Base-by-base conservation (phyloP, 2,888 invertebrate genomes). In the Ametastegia equiseti region DNA sequence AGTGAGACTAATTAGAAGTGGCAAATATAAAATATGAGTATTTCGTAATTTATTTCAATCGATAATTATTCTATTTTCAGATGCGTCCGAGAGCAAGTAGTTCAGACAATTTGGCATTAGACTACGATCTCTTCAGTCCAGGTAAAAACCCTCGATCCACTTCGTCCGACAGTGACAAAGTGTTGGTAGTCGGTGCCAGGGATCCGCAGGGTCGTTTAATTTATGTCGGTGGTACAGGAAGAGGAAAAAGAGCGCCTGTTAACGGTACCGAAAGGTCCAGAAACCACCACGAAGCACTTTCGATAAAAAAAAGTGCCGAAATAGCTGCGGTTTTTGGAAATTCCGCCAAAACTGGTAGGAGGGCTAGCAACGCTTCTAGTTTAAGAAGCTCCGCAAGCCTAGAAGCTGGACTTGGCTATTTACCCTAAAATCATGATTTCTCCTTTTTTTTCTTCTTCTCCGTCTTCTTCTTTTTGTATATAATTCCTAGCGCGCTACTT, bases 261-360 rank as follows among this genome's bases (percentile, higher is more conserved):
- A 81, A 81, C 83, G 19, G 87, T 85, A 69, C 86, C 84, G 30
- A 67, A 69, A 86, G 87, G 63, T 85, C 87, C 54, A 86, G 85
- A 77, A 87, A 87, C 5, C 90, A 91, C 83, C 89, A 91, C 77
- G 96, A 96, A 86, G 96, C 97, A 0, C 92, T 97, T 0, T 96
- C 97, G 80, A 96, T 97, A 39, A 97, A 97, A 91, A 97, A 97
- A 90, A 96, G 96, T 2, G 97, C 97, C 0, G 97, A 97, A 91
- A 97, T 97, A 87, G 97, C 97, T 0, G 97, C 97, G 0, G 92
- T 97, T 39, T 97, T 97, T 90, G 96, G 96, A 0, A 96, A 96
- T 88, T 86, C 86, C 23, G 79, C 83, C 36, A 86, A 89, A 47
- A 84, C 87, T 9, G 87, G 88, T 47, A 87, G 89, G 81, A 84